phyloP scores from a whole-genome alignment of 2,888 invertebrate genomes.

The Ethmia dodecea region DNA sequence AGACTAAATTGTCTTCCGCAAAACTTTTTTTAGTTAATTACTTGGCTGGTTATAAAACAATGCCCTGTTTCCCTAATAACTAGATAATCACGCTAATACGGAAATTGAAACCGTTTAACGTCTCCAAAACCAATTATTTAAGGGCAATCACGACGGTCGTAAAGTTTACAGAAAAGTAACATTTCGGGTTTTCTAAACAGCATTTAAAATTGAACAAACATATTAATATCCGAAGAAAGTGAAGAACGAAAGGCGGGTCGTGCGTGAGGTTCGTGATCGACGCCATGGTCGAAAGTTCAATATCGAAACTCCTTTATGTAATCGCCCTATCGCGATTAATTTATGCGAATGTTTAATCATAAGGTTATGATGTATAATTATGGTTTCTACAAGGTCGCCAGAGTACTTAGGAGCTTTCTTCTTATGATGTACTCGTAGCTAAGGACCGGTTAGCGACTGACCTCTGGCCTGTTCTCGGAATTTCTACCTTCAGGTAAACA shows the following conservation, averaged over 20 bases:
- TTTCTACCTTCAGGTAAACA: conserved; percentile 2
- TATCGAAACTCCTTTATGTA: conserved; percentile 6
- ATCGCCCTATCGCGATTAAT: not conserved
- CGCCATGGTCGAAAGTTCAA: conserved; percentile 8
- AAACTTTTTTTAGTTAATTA: too few relatives aligned
- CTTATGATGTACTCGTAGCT: not conserved
- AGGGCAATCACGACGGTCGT: too few relatives aligned
- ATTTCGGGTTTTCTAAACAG: not conserved
- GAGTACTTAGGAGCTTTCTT: not conserved
- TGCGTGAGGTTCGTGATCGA: not conserved
- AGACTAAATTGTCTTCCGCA: too few relatives aligned
- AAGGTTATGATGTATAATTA: not conserved
- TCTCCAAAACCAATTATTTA: too few relatives aligned
- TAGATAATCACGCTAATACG: too few relatives aligned
- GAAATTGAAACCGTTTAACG: too few relatives aligned
- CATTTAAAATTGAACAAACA: not conserved
- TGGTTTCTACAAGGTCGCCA: conserved; percentile 1
- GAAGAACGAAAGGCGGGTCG: conserved; percentile 4
- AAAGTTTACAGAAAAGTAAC: too few relatives aligned
- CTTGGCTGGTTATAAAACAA: too few relatives aligned
- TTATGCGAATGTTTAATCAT: not conserved
- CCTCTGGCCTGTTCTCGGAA: conserved; percentile 1
- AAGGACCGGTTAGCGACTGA: not conserved
- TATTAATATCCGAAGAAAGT: conserved; percentile 6
- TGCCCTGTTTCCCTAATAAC: too few relatives aligned